A percentile compares a stretch with the other conserved stretches of the same genome.
Evolutionary conservation across 1,140 invertebrate genomes (phyloP).

Genomic region (Galendromus occidentalis): DNA sequence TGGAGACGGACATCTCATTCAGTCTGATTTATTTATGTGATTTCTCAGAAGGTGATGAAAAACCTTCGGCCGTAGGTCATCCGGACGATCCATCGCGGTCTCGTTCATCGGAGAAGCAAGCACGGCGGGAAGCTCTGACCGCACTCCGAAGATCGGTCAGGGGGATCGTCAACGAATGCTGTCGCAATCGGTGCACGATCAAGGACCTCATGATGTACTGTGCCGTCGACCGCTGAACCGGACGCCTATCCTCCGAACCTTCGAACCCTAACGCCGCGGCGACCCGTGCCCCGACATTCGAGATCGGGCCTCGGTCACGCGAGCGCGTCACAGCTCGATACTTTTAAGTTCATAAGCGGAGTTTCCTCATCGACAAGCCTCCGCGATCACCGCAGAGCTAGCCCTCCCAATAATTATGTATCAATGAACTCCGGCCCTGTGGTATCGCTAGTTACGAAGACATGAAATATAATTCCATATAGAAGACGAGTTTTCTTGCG

Average conservation of each 20-base stretch:
- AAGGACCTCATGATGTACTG: background rate
- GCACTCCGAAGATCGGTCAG: background rate
- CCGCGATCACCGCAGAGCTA: too few relatives aligned
- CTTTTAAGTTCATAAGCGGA: background rate
- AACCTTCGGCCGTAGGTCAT: background rate
- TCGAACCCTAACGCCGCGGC: background rate
- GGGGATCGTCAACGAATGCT: background rate
- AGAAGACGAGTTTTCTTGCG: too few relatives aligned
- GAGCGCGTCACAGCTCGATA: background rate
- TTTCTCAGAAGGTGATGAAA: background rate
- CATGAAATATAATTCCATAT: too few relatives aligned
- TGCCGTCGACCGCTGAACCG: background rate
- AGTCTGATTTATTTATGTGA: background rate
- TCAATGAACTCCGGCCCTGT: too few relatives aligned
- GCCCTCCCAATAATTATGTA: too few relatives aligned
- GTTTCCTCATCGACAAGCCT: too few relatives aligned
- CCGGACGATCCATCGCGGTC: background rate
- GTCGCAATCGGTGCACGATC: background rate
- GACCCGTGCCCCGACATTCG: background rate
- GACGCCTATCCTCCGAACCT: background rate
- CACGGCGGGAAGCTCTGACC: background rate
- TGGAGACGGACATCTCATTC: background rate
- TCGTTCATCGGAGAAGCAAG: background rate
- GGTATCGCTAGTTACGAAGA: too few relatives aligned
- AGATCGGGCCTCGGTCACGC: background rate